These are phyloP conservation scores for Parascotia fuliginaria DNA, from an alignment of 2,888 invertebrate genomes.

Conservation along the genomic window DNA sequence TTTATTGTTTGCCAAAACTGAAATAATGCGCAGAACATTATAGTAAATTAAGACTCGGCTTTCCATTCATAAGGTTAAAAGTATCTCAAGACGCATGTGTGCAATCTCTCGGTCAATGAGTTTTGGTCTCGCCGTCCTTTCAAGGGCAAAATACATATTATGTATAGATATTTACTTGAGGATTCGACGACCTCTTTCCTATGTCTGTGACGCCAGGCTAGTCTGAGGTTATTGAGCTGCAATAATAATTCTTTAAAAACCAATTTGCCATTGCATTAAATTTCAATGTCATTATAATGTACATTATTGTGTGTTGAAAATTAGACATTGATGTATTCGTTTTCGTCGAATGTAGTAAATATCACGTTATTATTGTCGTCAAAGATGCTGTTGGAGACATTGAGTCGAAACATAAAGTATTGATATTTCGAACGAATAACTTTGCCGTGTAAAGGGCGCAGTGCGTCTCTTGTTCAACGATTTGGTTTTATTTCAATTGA, in stretches of 20 bases:
- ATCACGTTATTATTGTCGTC: not conserved
- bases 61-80: conserved; percentile 15
- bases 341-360: not conserved
- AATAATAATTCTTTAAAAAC: conserved; percentile 19
- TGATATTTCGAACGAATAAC: conserved; percentile 2
- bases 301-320: not conserved
- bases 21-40: too few relatives aligned
- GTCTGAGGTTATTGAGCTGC: conserved; percentile 18
- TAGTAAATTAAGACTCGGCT: conserved; percentile 1
- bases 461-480: not conserved
- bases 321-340: too few relatives aligned
- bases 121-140: conserved; percentile 62
- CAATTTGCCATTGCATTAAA: conserved; percentile 6
- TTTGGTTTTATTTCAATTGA: conserved; percentile 1
- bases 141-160: conserved; percentile 71
- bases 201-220: conserved; percentile 46
- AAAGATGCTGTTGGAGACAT: not conserved
- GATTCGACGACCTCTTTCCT: conserved; percentile 53
- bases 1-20: too few relatives aligned
- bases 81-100: conserved; percentile 29
- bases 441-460: conserved; percentile 2
- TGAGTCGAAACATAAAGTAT: not conserved
- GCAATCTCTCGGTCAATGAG: conserved; percentile 52
- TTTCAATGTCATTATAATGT: conserved; percentile 21
- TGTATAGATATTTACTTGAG: conserved; percentile 58